Conservation (phyloP, 2,888 invertebrate genomes). For the Ptilodon capucinus region DNA sequence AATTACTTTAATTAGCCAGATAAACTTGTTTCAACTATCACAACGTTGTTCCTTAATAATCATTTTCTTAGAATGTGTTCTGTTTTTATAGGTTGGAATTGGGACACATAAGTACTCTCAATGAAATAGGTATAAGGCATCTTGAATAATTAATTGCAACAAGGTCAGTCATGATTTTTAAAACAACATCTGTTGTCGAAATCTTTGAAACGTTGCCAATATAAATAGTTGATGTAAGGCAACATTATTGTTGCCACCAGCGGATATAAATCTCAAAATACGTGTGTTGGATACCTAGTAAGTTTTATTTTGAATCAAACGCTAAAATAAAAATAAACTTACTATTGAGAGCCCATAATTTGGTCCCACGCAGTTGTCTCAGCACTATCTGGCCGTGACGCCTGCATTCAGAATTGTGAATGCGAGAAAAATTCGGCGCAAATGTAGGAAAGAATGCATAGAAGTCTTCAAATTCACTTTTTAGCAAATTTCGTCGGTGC, state of each 20-base stretch:
- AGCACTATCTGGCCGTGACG: slow-evolving; percentile 87
- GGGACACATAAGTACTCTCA: not conserved
- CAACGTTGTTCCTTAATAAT: not conserved
- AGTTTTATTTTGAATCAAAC: slow-evolving; percentile 4
- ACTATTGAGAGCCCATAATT: slow-evolving; percentile 89
- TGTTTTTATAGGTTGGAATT: not conserved
- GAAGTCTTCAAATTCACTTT: slow-evolving; percentile 83
- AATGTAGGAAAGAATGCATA: slow-evolving; percentile 86
- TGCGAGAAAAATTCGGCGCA: slow-evolving; percentile 85
- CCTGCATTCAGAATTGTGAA: slow-evolving; percentile 85
- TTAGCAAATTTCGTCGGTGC: slow-evolving; percentile 66
- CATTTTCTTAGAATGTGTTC: not conserved
- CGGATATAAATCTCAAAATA: slow-evolving; percentile 29
- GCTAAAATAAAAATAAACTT: slow-evolving; percentile 52
- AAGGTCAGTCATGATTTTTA: slow-evolving; percentile 47
- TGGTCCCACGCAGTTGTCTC: slow-evolving; percentile 85
- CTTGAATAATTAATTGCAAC: slow-evolving; percentile 29
- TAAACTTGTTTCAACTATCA: too few relatives aligned
- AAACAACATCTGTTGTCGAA: slow-evolving; percentile 50
- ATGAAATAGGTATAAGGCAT: slow-evolving; percentile 6
- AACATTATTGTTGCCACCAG: slow-evolving; percentile 30
- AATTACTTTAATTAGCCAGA: too few relatives aligned
- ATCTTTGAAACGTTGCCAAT: slow-evolving; percentile 59
- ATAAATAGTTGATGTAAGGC: slow-evolving; percentile 42
- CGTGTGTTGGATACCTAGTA: slow-evolving; percentile 17